phyloP scores from a whole-genome alignment of 2,113 vertebrate species.

The Dicerorhinus sumatrensis region DNA sequence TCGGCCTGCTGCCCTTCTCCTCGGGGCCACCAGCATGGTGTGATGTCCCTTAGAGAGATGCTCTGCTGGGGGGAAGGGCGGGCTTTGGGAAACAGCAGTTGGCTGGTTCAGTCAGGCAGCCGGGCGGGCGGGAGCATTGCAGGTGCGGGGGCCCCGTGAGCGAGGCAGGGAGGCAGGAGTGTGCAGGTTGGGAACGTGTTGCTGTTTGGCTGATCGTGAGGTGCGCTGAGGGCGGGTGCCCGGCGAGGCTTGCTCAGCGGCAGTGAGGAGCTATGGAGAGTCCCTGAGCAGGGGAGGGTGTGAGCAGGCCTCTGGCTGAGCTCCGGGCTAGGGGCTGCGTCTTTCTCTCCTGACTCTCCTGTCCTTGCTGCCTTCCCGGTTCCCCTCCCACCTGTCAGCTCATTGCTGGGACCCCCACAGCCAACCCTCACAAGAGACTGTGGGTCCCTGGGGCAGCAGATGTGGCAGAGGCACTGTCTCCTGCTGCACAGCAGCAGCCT shows the following conservation, averaged over 20 bases:
- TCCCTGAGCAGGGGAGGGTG: neutral
- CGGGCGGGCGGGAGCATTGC: neutral
- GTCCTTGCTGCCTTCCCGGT: too few relatives aligned
- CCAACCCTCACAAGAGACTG: neutral
- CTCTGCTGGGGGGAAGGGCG: neutral
- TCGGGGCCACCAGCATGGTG: neutral
- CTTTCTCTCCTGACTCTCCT: neutral
- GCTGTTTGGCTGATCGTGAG: neutral
- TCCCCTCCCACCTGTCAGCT: neutral
- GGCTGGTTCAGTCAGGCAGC: neutral
- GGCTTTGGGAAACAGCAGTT: neutral
- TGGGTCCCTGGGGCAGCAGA: too few relatives aligned
- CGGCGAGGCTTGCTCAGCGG: neutral
- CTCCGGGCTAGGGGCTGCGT: neutral
- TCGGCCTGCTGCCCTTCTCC: neutral
- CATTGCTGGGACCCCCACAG: neutral
- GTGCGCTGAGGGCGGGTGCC: neutral
- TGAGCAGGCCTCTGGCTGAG: neutral
- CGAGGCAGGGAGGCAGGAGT: neutral
- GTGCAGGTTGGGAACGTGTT: neutral
- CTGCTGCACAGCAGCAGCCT: rapidly evolving
- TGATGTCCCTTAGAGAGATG: neutral
- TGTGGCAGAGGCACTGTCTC: neutral
- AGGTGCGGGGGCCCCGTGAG: neutral
- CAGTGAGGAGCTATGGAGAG: neutral